A percentile compares a stretch with the other conserved stretches of the same genome.
phyloP scores from a whole-genome alignment of 2,797 vertebrate species.

The Squalus acanthias region DNA sequence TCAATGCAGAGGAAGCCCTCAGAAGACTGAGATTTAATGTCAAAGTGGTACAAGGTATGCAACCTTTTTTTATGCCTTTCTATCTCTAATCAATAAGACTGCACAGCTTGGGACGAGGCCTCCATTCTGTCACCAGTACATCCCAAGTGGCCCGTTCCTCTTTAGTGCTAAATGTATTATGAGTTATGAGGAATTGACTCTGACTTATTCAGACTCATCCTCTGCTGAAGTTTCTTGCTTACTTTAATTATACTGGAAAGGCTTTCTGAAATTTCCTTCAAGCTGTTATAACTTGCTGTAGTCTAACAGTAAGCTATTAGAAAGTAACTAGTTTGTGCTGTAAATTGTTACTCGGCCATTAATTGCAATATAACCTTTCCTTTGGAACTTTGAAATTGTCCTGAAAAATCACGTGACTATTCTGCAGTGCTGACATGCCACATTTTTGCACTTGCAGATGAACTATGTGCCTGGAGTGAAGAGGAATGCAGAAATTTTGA shows the following conservation, averaged over 20 bases:
- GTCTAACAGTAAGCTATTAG: neutral
- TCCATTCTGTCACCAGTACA: neutral
- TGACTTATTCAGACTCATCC: neutral
- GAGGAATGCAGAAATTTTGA: slow-evolving; percentile 90
- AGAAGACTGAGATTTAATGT: slow-evolving; percentile 83
- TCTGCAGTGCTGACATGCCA: neutral
- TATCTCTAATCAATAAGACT: neutral
- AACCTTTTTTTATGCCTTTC: neutral
- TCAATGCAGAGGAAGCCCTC: slow-evolving; percentile 83
- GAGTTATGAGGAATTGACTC: neutral
- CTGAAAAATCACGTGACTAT: neutral
- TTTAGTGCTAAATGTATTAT: neutral
- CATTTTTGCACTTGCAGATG: slow-evolving; percentile 56
- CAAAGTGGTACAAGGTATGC: slow-evolving; percentile 84
- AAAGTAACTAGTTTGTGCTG: neutral
- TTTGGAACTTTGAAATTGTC: neutral
- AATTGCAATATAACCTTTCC: neutral
- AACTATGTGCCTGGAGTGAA: slow-evolving; percentile 86
- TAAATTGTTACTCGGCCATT: neutral
- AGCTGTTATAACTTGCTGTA: neutral
- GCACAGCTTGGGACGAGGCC: neutral
- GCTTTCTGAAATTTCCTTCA: neutral
- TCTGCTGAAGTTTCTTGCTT: neutral
- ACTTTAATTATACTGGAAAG: neutral
- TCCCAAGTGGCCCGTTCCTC: neutral